Base-by-base conservation (phyloP, 92 coral and sea anemone species). In the Palythoa caribaeorum region DNA sequence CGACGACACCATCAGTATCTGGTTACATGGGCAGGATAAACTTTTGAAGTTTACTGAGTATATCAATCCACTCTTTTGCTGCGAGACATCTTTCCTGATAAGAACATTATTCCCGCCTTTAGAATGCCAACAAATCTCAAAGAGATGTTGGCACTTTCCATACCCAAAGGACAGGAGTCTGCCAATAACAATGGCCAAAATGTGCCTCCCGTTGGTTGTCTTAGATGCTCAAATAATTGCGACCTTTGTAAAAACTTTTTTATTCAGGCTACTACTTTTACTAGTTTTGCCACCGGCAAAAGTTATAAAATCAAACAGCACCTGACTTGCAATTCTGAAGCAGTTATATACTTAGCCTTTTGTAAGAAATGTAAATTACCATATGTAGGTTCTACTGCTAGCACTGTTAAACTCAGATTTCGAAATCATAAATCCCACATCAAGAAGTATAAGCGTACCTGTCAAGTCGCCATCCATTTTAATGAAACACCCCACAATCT, bases 121-220 rank as follows among this genome's bases (percentile, higher is more conserved):
- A 85, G 88, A 72, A 85, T 71, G 68, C 70, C 88, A 13, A 85
- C 73, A 72, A 85, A 73, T 75, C 39, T 85, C 44, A 85, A 85
- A 38, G 88, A 85, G 71, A 73, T 85, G 66, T 51, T 85, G 76
- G 81, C 88, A 12, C 74, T 60, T 35, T 77, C 89, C 48, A 86
- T 76, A 71, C 76, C 11, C 44, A 71, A 71, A 36, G 50, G 3
- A 16, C 47, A 62, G 69, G n/a, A 62, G 69, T 62, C 69, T 62
- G 69, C 1, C 20, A 10, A 62, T 0, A 62, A 13, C 69, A 62
- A 1, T 62, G 21, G 15, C 69, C 69, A 62, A 62, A 62, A 10
- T 17, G 69, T 62, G 69, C 69, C 1, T 11, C 55, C 55, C 55
- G 55, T 51, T 28, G 28, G 28, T 28, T 28, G 28, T 28, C 28